phyloP scores from a whole-genome alignment of 2,888 invertebrate species.

The Diplazon laetatorius region DNA sequence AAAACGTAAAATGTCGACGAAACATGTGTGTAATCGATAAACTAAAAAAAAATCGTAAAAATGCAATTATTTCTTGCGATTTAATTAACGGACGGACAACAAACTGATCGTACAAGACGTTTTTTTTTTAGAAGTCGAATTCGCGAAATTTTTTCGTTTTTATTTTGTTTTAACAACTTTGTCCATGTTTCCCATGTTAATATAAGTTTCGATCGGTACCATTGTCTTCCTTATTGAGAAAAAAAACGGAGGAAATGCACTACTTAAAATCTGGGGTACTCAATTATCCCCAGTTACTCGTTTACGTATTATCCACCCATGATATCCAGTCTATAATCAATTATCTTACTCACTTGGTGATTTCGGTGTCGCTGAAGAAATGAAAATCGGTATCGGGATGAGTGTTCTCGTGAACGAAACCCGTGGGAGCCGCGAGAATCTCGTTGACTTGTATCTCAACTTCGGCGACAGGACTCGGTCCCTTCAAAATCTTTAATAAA shows the following conservation, averaged over 20 bases:
- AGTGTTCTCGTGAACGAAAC: constrained; percentile 79
- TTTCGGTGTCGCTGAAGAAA: constrained; percentile 97
- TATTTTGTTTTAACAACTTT: too few species aligned
- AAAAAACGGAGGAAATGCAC: not conserved
- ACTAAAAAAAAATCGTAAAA: not conserved
- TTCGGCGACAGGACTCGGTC: constrained; percentile 73
- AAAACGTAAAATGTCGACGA: not conserved
- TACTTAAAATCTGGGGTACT: not conserved
- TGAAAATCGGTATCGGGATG: constrained; percentile 88
- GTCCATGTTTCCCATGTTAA: too few species aligned
- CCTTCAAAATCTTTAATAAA: constrained; percentile 70
- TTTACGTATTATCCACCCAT: too few species aligned
- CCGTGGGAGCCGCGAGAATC: constrained; percentile 28
- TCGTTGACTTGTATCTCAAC: constrained; percentile 68
- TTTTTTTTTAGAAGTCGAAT: too few species aligned
- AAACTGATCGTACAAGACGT: too few species aligned
- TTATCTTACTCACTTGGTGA: constrained; percentile 84
- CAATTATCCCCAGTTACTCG: not conserved
- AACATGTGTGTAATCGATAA: not conserved
- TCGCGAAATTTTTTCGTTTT: too few species aligned
- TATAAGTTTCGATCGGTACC: too few species aligned
- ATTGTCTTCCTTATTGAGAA: too few species aligned
- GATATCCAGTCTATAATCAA: too few species aligned
- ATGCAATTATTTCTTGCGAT: too few species aligned
- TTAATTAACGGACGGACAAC: too few species aligned